Evolutionary conservation across 2,888 invertebrate species (phyloP).

Genomic region (Tenthredo distinguenda): DNA sequence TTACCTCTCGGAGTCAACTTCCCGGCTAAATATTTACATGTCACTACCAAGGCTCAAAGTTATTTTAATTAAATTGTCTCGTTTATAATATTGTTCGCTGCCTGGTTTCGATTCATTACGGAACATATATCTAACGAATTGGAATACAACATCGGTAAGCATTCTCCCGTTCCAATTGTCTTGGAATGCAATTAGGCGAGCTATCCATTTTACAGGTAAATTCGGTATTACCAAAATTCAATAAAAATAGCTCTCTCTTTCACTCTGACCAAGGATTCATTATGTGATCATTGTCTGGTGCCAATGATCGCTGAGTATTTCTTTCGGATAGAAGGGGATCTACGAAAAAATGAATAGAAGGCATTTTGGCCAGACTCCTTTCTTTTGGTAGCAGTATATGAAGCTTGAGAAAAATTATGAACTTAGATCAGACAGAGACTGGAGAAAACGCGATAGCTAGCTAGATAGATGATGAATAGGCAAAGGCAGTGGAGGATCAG

Average conservation of each 20-base stretch:
- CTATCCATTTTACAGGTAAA: not conserved
- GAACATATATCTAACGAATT: not conserved
- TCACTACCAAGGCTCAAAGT: not conserved
- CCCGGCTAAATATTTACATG: not conserved
- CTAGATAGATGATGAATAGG: constrained; percentile 13
- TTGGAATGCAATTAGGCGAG: not conserved
- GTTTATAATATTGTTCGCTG: not conserved
- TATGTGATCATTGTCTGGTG: not conserved
- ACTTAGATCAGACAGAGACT: not conserved
- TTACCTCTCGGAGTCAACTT: not conserved
- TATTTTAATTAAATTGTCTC: not conserved
- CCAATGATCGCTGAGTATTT: not conserved
- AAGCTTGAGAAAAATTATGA: not conserved
- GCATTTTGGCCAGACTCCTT: not conserved
- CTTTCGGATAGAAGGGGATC: not conserved
- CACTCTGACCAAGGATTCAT: not conserved
- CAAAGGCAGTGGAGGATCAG: not conserved
- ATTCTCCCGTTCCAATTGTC: not conserved
- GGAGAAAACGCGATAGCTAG: not conserved
- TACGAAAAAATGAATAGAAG: not conserved
- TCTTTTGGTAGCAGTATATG: not conserved
- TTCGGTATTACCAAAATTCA: not conserved
- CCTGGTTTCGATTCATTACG: not conserved
- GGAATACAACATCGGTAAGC: not conserved
- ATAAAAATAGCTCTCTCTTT: not conserved